Evolutionary conservation across 2,888 invertebrate species (phyloP).

Genomic region (Nymphalis c-album): DNA sequence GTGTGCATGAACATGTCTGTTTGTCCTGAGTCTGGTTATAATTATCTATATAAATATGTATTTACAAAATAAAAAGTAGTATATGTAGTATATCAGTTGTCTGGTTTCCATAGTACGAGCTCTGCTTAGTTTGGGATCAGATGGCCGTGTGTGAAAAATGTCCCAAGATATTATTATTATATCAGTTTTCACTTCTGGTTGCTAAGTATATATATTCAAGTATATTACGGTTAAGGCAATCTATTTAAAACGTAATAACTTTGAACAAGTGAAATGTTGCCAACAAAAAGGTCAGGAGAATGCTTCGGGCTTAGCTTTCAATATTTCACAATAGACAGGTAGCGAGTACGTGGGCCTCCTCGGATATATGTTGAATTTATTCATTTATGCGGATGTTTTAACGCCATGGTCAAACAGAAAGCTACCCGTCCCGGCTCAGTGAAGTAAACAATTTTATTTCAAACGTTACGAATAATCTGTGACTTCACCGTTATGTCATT

Average conservation of each 20-base stretch:
- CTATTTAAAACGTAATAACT: conserved; percentile 70
- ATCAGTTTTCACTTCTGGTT: no score
- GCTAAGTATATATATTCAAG: no score
- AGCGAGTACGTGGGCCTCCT: conserved; percentile 29
- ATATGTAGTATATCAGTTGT: no score
- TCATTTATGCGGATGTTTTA: conserved; percentile 17
- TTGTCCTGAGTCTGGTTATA: no score
- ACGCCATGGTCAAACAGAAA: background rate
- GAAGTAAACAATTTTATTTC: background rate
- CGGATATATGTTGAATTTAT: conserved; percentile 33
- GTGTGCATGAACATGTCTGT: no score
- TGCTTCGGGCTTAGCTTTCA: conserved; percentile 71
- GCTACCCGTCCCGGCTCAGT: background rate
- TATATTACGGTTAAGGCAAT: conserved; percentile 11
- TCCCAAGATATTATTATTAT: no score
- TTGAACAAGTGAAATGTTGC: conserved; percentile 69
- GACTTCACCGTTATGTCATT: background rate
- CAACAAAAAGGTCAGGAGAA: conserved; percentile 66
- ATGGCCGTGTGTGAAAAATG: no score
- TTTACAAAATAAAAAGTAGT: no score
- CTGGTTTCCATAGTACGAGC: no score
- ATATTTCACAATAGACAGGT: conserved; percentile 52
- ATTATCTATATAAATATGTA: no score
- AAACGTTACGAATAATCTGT: background rate
- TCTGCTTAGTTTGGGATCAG: no score